These are phyloP conservation scores for Xenopus borealis DNA, from an alignment of 2,113 vertebrate species.

Conservation along the genomic window DNA sequence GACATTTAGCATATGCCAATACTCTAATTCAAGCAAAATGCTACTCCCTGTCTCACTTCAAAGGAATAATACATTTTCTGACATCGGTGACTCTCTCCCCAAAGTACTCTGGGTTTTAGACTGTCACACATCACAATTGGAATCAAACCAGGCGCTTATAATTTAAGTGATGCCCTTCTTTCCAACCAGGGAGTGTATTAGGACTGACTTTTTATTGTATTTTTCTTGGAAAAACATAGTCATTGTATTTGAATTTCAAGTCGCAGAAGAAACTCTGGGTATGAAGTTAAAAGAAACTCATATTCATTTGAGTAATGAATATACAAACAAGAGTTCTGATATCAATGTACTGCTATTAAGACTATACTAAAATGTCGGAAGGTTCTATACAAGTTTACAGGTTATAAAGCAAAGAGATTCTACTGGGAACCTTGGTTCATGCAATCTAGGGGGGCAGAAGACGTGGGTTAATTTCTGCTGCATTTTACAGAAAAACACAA, in stretches of 20 bases:
- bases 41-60: constrained; percentile 34
- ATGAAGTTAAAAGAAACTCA: too few species aligned
- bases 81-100: constrained; percentile 41
- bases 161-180: constrained; percentile 42
- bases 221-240: constrained; percentile 26
- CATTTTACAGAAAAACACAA: too few species aligned
- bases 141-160: constrained; percentile 42
- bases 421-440: too few species aligned
- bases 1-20: constrained; percentile 45
- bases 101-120: constrained; percentile 41
- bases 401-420: too few species aligned
- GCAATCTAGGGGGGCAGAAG: too few species aligned
- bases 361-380: too few species aligned
- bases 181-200: constrained; percentile 37
- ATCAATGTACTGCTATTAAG: too few species aligned
- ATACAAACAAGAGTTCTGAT: too few species aligned
- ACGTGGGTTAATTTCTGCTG: too few species aligned
- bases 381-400: too few species aligned
- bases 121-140: constrained; percentile 37
- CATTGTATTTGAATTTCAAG: constrained; percentile 21
- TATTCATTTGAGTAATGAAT: too few species aligned
- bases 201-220: background rate
- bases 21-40: constrained; percentile 45
- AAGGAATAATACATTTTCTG: constrained; percentile 38
- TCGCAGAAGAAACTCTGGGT: background rate